A percentile compares a stretch with the other conserved stretches of the same genome.
These are phyloP conservation scores for Morpho achilles DNA, from an alignment of 2,888 invertebrate species.

Conservation along the genomic window DNA sequence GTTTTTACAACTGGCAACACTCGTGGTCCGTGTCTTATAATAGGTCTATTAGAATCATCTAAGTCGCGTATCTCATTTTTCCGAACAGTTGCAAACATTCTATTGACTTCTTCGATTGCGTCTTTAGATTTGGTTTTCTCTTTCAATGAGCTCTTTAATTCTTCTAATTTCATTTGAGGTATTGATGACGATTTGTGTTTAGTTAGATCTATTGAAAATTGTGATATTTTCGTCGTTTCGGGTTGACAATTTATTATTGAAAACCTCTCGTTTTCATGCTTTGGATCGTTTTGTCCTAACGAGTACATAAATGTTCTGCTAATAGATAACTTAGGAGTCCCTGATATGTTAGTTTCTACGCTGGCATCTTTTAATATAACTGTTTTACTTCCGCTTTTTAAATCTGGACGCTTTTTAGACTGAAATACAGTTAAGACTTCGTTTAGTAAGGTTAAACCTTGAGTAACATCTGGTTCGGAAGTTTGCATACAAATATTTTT, in stretches of 20 bases:
- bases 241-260: conserved; percentile 48
- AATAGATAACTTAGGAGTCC: conserved; percentile 32
- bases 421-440: conserved; percentile 65
- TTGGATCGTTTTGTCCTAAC: conserved; percentile 37
- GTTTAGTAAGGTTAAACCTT: conserved; percentile 53
- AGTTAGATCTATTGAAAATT: conserved; percentile 38
- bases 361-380: conserved; percentile 47
- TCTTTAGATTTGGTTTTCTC: conserved; percentile 58
- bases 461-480: conserved; percentile 40
- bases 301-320: conserved; percentile 50
- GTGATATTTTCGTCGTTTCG: conserved; percentile 31
- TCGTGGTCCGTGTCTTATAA: conserved; percentile 55
- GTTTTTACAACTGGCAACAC: conserved; percentile 62
- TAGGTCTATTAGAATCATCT: conserved; percentile 49
- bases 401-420: conserved; percentile 44
- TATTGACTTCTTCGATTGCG: conserved; percentile 61
- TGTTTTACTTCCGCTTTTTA: conserved; percentile 33
- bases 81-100: conserved; percentile 63
- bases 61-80: conserved; percentile 29
- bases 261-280: conserved; percentile 38
- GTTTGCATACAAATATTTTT: conserved; percentile 46
- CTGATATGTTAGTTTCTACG: conserved; percentile 41
- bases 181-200: conserved; percentile 65
- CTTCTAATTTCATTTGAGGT: conserved; percentile 69
- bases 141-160: conserved; percentile 54